phyloP scores from a whole-genome alignment of 2,888 invertebrate genomes.

The Antheraea yamamai region DNA sequence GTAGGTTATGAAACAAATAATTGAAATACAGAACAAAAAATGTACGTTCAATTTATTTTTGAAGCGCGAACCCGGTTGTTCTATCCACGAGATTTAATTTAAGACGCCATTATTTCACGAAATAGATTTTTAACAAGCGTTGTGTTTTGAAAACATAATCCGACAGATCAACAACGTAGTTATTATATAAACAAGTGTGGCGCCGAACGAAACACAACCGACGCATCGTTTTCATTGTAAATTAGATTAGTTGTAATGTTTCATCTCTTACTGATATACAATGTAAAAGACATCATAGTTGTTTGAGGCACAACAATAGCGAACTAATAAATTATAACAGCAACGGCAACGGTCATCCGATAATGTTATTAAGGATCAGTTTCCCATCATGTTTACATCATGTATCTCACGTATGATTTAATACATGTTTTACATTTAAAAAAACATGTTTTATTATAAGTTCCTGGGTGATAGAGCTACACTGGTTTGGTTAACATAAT shows the following conservation, averaged over 20 bases:
- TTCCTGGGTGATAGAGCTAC: no score
- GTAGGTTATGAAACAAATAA: background rate
- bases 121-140: conserved; percentile 5
- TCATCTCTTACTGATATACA: background rate
- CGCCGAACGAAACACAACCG: background rate
- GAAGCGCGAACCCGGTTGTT: conserved; percentile 4
- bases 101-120: background rate
- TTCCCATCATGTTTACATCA: no score
- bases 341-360: background rate
- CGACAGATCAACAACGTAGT: background rate
- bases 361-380: background rate
- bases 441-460: no score
- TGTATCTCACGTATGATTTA: no score
- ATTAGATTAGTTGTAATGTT: background rate
- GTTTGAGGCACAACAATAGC: background rate
- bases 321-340: background rate
- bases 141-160: conserved; percentile 3
- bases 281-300: background rate
- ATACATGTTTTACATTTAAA: no score
- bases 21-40: background rate
- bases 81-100: background rate
- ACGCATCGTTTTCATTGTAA: background rate
- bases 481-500: no score
- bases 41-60: background rate
- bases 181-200: background rate